phyloP scores from a whole-genome alignment of 2,113 vertebrate genomes.

The Etia nguti region DNA sequence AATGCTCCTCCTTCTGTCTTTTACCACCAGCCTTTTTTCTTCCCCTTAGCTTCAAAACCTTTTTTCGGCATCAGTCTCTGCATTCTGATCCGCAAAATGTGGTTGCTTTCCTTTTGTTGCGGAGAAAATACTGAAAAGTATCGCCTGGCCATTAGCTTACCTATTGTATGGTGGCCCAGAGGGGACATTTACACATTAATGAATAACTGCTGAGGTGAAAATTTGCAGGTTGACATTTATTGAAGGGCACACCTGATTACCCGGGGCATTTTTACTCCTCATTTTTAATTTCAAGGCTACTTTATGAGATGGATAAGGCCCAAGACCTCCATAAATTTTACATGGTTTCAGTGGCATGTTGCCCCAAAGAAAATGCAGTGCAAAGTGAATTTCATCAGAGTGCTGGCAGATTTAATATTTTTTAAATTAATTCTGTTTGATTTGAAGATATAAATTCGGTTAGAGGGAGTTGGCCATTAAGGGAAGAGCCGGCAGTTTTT shows the following conservation, averaged over 20 bases:
- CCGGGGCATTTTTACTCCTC: neutral
- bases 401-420: neutral
- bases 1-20: neutral
- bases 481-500: neutral
- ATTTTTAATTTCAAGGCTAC: neutral
- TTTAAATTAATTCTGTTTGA: neutral
- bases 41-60: neutral
- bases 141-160: neutral
- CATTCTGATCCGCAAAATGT: neutral
- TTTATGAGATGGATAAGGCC: neutral
- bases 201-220: neutral
- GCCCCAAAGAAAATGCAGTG: neutral
- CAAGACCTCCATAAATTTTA: neutral
- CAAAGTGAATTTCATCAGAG: neutral
- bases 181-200: neutral
- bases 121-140: neutral
- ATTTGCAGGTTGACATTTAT: conserved; percentile 18
- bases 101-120: neutral
- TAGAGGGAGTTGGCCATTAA: neutral
- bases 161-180: neutral
- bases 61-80: neutral
- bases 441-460: neutral
- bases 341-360: neutral
- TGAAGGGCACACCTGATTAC: neutral
- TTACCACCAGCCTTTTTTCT: neutral